These are phyloP conservation scores for Parotia lawesii DNA, from an alignment of 2,113 vertebrate genomes.

Conservation along the genomic window DNA sequence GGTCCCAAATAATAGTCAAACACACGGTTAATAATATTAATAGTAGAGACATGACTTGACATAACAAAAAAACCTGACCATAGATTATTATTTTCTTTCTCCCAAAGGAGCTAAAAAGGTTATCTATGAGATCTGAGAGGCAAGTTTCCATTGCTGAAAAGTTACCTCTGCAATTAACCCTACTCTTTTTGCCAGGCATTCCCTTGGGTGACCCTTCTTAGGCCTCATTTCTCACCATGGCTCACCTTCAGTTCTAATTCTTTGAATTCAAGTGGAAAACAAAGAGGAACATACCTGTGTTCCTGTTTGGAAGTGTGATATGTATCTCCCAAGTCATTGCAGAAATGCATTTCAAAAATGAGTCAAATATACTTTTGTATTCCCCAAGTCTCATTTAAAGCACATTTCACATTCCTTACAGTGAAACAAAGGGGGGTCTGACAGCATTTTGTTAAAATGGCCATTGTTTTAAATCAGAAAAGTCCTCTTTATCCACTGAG, in stretches of 20 bases:
- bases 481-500: not conserved
- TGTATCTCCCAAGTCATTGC: not conserved
- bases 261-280: not conserved
- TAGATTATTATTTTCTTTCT: not conserved
- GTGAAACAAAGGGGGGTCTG: not conserved
- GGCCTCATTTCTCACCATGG: not conserved
- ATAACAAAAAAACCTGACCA: not conserved
- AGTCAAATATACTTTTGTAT: not conserved
- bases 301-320: not conserved
- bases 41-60: not conserved
- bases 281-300: not conserved
- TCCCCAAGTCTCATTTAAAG: not conserved
- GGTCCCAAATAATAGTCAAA: not conserved
- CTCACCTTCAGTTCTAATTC: not conserved
- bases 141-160: not conserved
- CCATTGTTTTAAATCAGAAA: not conserved
- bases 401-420: not conserved
- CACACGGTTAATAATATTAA: not conserved
- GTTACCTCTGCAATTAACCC: not conserved
- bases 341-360: not conserved
- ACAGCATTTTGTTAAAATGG: not conserved
- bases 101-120: not conserved
- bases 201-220: not conserved
- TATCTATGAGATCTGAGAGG: not conserved
- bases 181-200: not conserved